These are phyloP conservation scores for Rhombomys opimus DNA, from an alignment of 2,113 vertebrate species.

Conservation along the genomic window DNA sequence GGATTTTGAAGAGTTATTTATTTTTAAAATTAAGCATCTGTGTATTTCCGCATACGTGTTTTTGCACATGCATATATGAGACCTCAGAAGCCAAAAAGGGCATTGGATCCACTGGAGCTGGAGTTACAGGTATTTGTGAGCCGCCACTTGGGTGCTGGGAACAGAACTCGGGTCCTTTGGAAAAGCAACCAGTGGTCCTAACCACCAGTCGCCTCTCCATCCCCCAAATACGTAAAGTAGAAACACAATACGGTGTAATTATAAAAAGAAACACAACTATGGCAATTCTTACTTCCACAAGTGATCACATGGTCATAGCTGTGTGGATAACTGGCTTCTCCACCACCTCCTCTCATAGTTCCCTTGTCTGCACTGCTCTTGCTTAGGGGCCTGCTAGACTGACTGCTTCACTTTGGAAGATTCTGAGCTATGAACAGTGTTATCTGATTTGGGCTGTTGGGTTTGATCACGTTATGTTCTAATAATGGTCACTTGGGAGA, in stretches of 20 bases:
- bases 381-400: background rate
- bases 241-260: background rate
- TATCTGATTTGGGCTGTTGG: background rate
- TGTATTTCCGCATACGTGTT: background rate
- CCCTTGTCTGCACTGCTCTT: background rate
- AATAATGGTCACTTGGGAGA: no score
- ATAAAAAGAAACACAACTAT: background rate
- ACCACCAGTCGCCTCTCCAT: background rate
- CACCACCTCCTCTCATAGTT: accelerated
- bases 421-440: background rate
- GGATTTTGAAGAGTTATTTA: background rate
- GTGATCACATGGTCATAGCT: background rate
- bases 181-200: background rate
- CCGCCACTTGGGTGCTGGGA: background rate
- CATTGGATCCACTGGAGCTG: background rate
- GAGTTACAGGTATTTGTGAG: background rate
- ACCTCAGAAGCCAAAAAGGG: no score
- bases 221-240: no score
- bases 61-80: background rate
- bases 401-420: background rate
- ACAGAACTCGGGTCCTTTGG: background rate
- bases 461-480: background rate
- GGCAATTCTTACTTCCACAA: background rate
- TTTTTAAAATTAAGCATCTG: background rate
- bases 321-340: no score